phyloP scores from a whole-genome alignment of 2,113 vertebrate species.

The Phrynosoma platyrhinos region DNA sequence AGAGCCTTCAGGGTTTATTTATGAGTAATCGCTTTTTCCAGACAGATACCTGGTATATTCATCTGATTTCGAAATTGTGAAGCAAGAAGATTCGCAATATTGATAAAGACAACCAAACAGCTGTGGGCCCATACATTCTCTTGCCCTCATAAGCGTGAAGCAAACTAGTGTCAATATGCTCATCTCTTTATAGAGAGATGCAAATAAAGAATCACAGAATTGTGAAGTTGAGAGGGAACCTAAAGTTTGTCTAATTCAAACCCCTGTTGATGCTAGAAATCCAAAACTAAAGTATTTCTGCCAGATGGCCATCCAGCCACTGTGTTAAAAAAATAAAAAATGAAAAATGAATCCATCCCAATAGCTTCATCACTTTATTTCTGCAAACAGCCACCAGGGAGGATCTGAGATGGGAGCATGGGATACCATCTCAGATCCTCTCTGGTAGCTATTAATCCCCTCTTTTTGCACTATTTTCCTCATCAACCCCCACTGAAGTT shows the following conservation, averaged over 20 bases:
- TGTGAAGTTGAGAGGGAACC: too few species aligned
- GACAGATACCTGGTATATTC: not conserved
- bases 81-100: not conserved
- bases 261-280: too few species aligned
- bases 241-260: too few species aligned
- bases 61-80: not conserved
- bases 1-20: not conserved
- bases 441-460: too few species aligned
- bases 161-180: not conserved
- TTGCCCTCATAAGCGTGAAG: not conserved
- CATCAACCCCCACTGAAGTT: not conserved
- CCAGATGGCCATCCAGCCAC: too few species aligned
- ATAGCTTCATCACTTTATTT: not conserved
- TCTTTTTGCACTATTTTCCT: not conserved
- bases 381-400: not conserved
- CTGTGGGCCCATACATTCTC: not conserved
- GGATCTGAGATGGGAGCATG: not conserved
- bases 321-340: too few species aligned
- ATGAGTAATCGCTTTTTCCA: not conserved
- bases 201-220: too few species aligned
- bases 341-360: too few species aligned
- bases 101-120: not conserved
- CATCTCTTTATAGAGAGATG: too few species aligned
- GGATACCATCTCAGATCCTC: too few species aligned
- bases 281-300: too few species aligned